Evolutionary conservation across 30 jellyfish, hydroid and myxozoan species (phyloP).

Genomic region (Clytia hemisphaerica): DNA sequence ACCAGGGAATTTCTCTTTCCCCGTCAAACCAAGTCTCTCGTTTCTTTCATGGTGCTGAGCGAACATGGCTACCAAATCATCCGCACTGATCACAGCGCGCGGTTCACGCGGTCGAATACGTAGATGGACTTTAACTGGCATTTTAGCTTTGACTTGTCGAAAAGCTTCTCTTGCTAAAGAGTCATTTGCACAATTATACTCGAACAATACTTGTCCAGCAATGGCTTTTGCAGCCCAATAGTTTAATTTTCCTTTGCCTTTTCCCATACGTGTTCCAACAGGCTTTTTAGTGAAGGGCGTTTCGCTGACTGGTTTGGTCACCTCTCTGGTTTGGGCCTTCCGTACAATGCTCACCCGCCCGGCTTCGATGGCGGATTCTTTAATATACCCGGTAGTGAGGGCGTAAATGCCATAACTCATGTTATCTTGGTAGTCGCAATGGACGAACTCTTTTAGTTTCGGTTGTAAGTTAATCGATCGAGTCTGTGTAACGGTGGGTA

Average conservation of each 20-base stretch:
- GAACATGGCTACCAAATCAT: not conserved
- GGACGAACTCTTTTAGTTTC: slow-evolving; percentile 21
- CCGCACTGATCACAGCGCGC: slow-evolving; percentile 8
- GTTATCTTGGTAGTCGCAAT: slow-evolving; percentile 40
- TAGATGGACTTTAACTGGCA: slow-evolving; percentile 64
- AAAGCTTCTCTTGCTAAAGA: slow-evolving; percentile 75
- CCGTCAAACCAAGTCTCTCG: no score
- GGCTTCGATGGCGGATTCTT: slow-evolving; percentile 90
- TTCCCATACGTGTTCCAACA: slow-evolving; percentile 92
- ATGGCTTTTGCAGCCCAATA: slow-evolving; percentile 74
- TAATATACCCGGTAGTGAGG: slow-evolving; percentile 72
- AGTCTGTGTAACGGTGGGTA: no score
- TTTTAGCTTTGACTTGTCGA: slow-evolving; percentile 72
- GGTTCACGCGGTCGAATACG: slow-evolving; percentile 68
- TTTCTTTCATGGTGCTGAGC: slow-evolving; percentile 7
- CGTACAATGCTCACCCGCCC: slow-evolving; percentile 71
- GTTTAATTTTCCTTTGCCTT: slow-evolving; percentile 90
- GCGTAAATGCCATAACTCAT: slow-evolving; percentile 89
- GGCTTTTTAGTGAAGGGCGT: slow-evolving; percentile 78
- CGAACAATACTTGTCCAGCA: slow-evolving; percentile 78
- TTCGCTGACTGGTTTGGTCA: slow-evolving; percentile 56
- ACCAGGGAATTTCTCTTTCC: no score
- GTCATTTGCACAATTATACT: slow-evolving; percentile 78
- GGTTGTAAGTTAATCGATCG: slow-evolving; percentile 15
- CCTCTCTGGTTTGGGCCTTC: slow-evolving; percentile 65